A percentile compares a stretch with the other conserved stretches of the same genome.
These are phyloP conservation scores for Urophycis tenuis DNA, from an alignment of 2,797 vertebrate species.

Conservation along the genomic window DNA sequence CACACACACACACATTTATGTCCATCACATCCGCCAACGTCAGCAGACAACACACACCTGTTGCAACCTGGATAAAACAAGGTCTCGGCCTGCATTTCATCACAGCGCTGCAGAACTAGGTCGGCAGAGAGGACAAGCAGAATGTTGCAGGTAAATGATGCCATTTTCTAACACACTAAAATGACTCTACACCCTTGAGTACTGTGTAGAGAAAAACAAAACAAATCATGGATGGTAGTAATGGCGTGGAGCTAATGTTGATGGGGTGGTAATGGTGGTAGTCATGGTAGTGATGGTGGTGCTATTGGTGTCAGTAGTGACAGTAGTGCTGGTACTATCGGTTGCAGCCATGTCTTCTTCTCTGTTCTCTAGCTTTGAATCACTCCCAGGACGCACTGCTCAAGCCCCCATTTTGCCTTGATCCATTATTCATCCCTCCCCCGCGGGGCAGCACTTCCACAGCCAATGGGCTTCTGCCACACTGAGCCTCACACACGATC, in stretches of 20 bases:
- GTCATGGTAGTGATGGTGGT: not conserved
- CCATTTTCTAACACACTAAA: constrained; percentile 48
- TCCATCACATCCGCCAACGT: not conserved
- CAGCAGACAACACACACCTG: not conserved
- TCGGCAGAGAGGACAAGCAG: constrained; percentile 35
- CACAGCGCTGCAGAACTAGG: constrained; percentile 44
- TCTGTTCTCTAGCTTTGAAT: constrained; percentile 40
- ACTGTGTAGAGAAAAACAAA: constrained; percentile 42
- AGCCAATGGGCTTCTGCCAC: constrained; percentile 61
- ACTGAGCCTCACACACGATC: constrained; percentile 24
- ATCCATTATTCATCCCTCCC: constrained; percentile 71
- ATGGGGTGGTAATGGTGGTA: not conserved
- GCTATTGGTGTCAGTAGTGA: too few species aligned
- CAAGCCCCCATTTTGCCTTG: constrained; percentile 65
- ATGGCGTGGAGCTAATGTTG: not conserved
- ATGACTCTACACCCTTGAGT: constrained; percentile 59
- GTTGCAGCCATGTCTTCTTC: constrained; percentile 4
- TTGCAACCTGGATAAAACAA: constrained; percentile 21
- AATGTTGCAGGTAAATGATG: constrained; percentile 35
- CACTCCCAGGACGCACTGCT: constrained; percentile 54
- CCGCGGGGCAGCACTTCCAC: constrained; percentile 55
- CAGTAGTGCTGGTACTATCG: not conserved
- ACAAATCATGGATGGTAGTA: constrained; percentile 42
- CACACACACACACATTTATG: constrained; percentile 3
- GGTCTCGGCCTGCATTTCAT: constrained; percentile 31